These are phyloP conservation scores for Cydia pomonella DNA, from an alignment of 1,140 invertebrate species.

Conservation along the genomic window DNA sequence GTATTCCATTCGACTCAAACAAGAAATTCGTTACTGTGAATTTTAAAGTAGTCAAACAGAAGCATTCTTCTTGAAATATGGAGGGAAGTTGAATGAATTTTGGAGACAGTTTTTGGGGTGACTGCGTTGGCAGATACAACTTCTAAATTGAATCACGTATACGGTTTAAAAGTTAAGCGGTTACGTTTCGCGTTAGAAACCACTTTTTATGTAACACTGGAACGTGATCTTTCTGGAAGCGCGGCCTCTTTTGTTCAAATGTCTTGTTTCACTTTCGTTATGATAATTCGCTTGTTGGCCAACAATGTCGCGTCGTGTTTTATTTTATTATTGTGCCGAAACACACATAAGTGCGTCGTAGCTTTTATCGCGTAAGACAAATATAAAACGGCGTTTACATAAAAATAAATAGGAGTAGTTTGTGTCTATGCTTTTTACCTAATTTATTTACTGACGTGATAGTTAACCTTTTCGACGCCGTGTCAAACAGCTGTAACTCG, in stretches of 20 bases:
- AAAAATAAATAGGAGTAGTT: background rate
- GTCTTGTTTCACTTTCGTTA: constrained; percentile 51
- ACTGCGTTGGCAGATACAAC: constrained; percentile 61
- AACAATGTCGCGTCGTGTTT: constrained; percentile 28
- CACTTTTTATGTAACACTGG: constrained; percentile 60
- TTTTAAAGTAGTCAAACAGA: constrained; percentile 52
- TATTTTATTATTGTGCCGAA: constrained; percentile 28
- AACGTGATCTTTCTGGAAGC: constrained; percentile 66
- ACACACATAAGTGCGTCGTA: background rate
- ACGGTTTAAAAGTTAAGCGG: constrained; percentile 57
- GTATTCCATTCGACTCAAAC: background rate
- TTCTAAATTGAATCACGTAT: constrained; percentile 76
- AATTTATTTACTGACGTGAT: too few relatives aligned
- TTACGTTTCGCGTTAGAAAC: constrained; percentile 59
- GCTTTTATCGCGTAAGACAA: background rate
- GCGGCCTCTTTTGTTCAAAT: constrained; percentile 59
- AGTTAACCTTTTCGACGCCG: too few relatives aligned
- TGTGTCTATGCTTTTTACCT: background rate
- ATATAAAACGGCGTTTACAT: constrained; percentile 4
- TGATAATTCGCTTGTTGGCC: constrained; percentile 53
- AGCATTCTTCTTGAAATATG: constrained; percentile 67
- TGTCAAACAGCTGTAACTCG: too few relatives aligned
- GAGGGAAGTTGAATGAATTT: constrained; percentile 67
- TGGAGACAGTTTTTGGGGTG: constrained; percentile 66
- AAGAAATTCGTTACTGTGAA: background rate